Conservation (phyloP, 1,140 invertebrate species). For the Eriosoma lanigerum region DNA sequence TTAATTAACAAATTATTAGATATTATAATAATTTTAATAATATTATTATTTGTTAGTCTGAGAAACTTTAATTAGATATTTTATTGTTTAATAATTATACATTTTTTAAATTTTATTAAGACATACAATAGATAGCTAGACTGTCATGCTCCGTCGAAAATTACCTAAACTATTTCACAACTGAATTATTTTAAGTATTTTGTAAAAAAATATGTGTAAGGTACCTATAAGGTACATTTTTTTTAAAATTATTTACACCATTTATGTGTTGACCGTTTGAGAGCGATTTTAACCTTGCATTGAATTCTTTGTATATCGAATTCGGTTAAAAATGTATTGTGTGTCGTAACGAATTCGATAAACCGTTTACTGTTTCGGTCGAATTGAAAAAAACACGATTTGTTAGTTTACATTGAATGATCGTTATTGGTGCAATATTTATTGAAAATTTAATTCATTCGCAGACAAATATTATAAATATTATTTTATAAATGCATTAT, state of each 20-base stretch:
- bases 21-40: too few relatives aligned
- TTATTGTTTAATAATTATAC: too few relatives aligned
- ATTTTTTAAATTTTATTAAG: too few relatives aligned
- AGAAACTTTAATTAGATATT: too few relatives aligned
- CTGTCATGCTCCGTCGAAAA: background rate
- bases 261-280: background rate
- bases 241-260: background rate
- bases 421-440: background rate
- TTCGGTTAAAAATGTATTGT: background rate
- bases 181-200: background rate
- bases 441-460: too few relatives aligned
- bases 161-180: conserved; percentile 18
- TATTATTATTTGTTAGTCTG: too few relatives aligned
- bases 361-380: conserved; percentile 22
- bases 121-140: too few relatives aligned
- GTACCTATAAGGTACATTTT: background rate
- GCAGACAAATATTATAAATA: too few relatives aligned
- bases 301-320: conserved; percentile 4
- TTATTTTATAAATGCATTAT: too few relatives aligned
- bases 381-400: background rate
- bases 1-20: too few relatives aligned
- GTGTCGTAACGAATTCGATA: background rate
- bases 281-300: conserved; percentile 33
- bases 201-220: background rate
- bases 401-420: background rate